Conservation (phyloP, 2,888 invertebrate genomes). For the Standfussiana lucernea region DNA sequence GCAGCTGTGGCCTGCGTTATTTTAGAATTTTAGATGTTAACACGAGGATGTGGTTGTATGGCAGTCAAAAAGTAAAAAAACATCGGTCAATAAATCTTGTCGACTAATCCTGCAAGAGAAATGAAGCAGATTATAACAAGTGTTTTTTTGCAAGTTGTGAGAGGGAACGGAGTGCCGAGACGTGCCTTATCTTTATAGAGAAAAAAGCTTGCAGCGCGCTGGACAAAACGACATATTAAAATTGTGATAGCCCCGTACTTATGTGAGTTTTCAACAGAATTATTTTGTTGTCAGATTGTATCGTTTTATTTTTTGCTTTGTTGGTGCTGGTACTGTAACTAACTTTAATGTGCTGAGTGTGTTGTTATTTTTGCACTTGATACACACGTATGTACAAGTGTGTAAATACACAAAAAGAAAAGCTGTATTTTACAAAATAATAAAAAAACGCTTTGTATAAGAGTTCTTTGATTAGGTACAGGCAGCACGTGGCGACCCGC, state of each 20-base stretch:
- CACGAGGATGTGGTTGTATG: conserved; percentile 66
- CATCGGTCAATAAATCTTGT: conserved; percentile 76
- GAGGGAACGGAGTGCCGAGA: conserved; percentile 68
- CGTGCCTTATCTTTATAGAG: conserved; percentile 85
- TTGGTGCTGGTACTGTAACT: conserved; percentile 4
- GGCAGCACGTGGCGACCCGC: conserved; percentile 22
- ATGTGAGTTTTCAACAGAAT: conserved; percentile 27
- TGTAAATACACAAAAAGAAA: background rate
- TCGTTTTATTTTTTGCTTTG: conserved; percentile 14
- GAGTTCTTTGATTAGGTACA: conserved; percentile 10
- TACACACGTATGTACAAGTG: background rate
- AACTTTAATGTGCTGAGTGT: background rate
- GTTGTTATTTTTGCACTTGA: background rate
- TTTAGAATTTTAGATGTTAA: conserved; percentile 68
- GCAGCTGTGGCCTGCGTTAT: conserved; percentile 61
- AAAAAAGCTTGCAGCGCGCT: conserved; percentile 60
- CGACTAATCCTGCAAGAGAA: conserved; percentile 74
- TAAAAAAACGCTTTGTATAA: background rate
- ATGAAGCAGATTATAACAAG: conserved; percentile 71
- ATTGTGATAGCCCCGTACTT: conserved; percentile 44
- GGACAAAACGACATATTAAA: conserved; percentile 61
- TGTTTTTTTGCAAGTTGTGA: conserved; percentile 72
- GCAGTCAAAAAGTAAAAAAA: conserved; percentile 64
- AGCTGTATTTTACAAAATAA: background rate
- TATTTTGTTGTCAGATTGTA: conserved; percentile 32